Evolutionary conservation across 2,888 invertebrate species (phyloP).

Genomic region (Stomorhina lunata): DNA sequence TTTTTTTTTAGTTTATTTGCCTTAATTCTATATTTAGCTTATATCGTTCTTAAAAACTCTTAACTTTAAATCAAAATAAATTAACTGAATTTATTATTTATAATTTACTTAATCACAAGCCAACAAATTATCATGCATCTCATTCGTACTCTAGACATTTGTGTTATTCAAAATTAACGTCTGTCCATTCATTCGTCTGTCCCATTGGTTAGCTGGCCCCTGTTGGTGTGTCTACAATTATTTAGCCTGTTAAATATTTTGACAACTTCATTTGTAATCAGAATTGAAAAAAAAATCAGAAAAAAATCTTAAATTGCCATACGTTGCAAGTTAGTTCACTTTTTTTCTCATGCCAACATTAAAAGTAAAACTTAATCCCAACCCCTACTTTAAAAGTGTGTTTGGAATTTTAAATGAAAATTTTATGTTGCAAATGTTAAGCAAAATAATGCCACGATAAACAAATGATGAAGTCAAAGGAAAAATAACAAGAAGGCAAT

Average conservation of each 20-base stretch:
- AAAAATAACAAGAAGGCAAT: constrained; percentile 33
- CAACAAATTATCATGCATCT: not conserved
- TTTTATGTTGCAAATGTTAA: constrained; percentile 39
- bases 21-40: not conserved
- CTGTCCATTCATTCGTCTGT: not conserved
- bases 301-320: constrained; percentile 52
- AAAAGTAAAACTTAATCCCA: constrained; percentile 14
- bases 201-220: too few relatives aligned
- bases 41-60: not conserved
- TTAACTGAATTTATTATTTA: constrained; percentile 1
- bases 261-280: constrained; percentile 66
- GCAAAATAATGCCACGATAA: constrained; percentile 10
- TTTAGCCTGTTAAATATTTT: constrained; percentile 65
- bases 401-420: constrained; percentile 58
- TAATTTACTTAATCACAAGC: not conserved
- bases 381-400: constrained; percentile 27
- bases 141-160: not conserved
- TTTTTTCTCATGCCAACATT: constrained; percentile 21
- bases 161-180: constrained; percentile 29
- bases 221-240: constrained; percentile 52
- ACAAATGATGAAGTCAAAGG: not conserved
- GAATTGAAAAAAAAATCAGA: constrained; percentile 18
- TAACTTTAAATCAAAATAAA: not conserved
- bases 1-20: too few relatives aligned
- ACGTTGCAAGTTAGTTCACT: constrained; percentile 36